Base-by-base conservation (phyloP, 2,888 invertebrate species). In the Brachynemurus nebulosus region DNA sequence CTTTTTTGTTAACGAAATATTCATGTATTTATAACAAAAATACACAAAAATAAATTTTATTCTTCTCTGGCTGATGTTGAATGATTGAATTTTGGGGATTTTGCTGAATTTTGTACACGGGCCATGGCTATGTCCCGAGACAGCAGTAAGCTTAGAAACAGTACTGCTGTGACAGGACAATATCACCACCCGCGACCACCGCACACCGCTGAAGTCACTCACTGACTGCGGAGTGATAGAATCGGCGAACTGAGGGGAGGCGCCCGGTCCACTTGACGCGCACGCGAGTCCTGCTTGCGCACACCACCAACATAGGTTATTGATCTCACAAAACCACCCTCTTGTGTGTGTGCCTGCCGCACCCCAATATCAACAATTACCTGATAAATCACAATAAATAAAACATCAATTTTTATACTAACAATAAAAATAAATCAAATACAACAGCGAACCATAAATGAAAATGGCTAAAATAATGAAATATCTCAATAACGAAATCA, bases 81-180 rank as follows among this genome's bases (percentile, higher is more conserved):
- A n/a, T n/a, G n/a, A n/a, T n/a, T n/a, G n/a, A n/a, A n/a, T n/a
- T n/a, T n/a, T n/a, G n/a, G n/a, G n/a, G n/a, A n/a, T 30, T 27
- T 11, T 30, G 30, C 3, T 12, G 30, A 30, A 30, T 30, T 30
- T 30, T 30, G 30, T 30, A 30, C 30, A 30, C 30, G 54, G 57
- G 72, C 77, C 70, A 70, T 76, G 77, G 72, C 76, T 75, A 86
- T 89, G 89, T 86, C 89, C 86, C 77, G 84, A 74, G 77, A 78
- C 86, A 89, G 84, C 89, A 89, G 89, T 89, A 89, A 73, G 70
- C 66, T 66, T 56, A 65, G 61, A 67, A 71, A 68, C 65, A 78
- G 80, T 89, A 89, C 89, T 89, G 89, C 89, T 89, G 89, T 89
- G 89, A 89, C 89, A 88, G 88, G 89, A 90, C 89, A 90, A 90